phyloP scores from a whole-genome alignment of 2,113 vertebrate genomes.

The Eublepharis macularius region DNA sequence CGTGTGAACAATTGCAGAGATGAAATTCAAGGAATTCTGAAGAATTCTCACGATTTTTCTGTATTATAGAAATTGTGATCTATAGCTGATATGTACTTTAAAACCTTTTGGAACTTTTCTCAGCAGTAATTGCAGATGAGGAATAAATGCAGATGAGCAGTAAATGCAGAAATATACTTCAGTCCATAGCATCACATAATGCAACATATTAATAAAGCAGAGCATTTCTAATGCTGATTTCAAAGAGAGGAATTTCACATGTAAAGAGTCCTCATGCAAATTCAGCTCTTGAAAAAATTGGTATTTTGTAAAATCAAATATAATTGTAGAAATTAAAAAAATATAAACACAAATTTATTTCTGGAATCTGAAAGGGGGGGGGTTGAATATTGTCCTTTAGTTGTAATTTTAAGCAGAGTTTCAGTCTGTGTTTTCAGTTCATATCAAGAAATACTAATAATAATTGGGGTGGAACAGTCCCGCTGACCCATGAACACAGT shows the following conservation, averaged over 20 bases:
- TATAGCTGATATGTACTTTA: neutral
- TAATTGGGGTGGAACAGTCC: too few species aligned
- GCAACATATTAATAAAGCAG: neutral
- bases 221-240: neutral
- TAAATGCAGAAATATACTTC: neutral
- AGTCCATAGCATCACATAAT: neutral
- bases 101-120: neutral
- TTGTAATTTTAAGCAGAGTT: neutral
- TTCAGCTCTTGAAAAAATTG: neutral
- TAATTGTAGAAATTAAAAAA: neutral
- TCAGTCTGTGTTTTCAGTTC: neutral
- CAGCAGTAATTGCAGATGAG: neutral
- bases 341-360: neutral
- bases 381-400: neutral
- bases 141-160: too few species aligned
- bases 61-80: neutral
- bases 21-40: neutral
- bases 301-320: neutral
- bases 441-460: too few species aligned
- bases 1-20: neutral
- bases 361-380: neutral
- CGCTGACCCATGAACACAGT: too few species aligned
- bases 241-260: neutral
- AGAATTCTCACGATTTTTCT: neutral
- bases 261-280: neutral